Evolutionary conservation across 1,140 invertebrate genomes (phyloP).

Genomic region (Tetragnatha versicolor): DNA sequence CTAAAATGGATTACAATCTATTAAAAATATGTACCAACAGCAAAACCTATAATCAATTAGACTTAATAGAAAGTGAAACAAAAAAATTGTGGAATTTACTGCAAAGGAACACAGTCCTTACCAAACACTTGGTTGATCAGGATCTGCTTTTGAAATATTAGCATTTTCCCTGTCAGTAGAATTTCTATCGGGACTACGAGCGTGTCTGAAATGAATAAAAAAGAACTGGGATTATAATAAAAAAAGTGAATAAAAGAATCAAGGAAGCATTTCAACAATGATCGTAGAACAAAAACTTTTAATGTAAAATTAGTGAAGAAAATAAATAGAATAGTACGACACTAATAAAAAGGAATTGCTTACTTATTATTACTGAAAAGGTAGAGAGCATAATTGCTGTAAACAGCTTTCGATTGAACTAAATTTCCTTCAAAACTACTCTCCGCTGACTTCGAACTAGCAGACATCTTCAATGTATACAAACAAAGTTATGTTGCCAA

Average conservation of each 20-base stretch:
- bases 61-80: too few species aligned
- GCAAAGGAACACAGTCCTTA: background rate
- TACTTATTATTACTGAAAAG: conserved; percentile 45
- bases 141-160: background rate
- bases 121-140: conserved; percentile 36
- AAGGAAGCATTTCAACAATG: too few species aligned
- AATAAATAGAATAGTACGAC: background rate
- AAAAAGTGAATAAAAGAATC: background rate
- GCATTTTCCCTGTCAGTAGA: background rate
- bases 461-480: conserved; percentile 49
- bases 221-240: background rate
- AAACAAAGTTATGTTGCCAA: background rate
- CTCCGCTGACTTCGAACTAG: conserved; percentile 37
- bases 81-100: too few species aligned
- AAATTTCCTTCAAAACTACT: background rate
- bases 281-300: too few species aligned
- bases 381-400: conserved; percentile 32
- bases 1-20: too few species aligned
- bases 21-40: too few species aligned
- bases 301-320: too few species aligned
- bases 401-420: background rate
- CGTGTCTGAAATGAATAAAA: conserved; percentile 11
- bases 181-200: background rate
- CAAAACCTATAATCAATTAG: too few species aligned
- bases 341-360: background rate